phyloP scores from a whole-genome alignment of 1,140 invertebrate genomes.

The Battus philenor region DNA sequence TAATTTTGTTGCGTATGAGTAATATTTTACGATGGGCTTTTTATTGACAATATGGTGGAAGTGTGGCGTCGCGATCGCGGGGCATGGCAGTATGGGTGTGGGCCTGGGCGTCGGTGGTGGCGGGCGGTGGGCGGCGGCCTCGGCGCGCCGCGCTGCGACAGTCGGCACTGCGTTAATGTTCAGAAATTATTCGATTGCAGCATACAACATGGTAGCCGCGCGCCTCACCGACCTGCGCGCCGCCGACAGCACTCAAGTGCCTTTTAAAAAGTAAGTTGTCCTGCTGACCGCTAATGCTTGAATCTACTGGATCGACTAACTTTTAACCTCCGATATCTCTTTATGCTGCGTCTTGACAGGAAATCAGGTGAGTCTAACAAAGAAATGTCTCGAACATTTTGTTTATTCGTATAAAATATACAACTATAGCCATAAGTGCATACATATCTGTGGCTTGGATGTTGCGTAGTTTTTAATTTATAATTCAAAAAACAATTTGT shows the following conservation, averaged over 20 bases:
- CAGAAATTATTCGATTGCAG: constrained; percentile 87
- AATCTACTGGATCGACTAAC: not conserved
- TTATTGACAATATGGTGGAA: constrained; percentile 69
- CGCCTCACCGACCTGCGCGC: constrained; percentile 93
- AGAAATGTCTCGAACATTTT: no score
- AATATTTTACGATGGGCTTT: constrained; percentile 28
- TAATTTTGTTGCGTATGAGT: not conserved
- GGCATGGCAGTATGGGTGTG: constrained; percentile 16
- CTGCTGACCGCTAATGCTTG: not conserved
- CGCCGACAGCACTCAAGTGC: constrained; percentile 92
- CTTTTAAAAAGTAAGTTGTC: constrained; percentile 96
- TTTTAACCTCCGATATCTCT: constrained; percentile 1
- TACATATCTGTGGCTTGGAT: no score
- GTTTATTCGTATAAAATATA: no score
- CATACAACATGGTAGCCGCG: constrained; percentile 98
- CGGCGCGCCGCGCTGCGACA: constrained; percentile 28
- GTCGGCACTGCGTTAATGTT: constrained; percentile 76
- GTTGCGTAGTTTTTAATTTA: no score
- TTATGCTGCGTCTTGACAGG: constrained; percentile 34
- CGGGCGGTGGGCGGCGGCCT: constrained; percentile 36
- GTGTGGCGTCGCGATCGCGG: constrained; percentile 26
- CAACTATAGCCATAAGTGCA: no score
- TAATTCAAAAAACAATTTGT: no score
- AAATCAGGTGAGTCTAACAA: constrained; percentile 66
- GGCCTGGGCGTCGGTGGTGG: constrained; percentile 31